A percentile compares a stretch with the other conserved stretches of the same genome.
Conservation (phyloP, 2,888 invertebrate genomes). For the Arenicola marina region DNA sequence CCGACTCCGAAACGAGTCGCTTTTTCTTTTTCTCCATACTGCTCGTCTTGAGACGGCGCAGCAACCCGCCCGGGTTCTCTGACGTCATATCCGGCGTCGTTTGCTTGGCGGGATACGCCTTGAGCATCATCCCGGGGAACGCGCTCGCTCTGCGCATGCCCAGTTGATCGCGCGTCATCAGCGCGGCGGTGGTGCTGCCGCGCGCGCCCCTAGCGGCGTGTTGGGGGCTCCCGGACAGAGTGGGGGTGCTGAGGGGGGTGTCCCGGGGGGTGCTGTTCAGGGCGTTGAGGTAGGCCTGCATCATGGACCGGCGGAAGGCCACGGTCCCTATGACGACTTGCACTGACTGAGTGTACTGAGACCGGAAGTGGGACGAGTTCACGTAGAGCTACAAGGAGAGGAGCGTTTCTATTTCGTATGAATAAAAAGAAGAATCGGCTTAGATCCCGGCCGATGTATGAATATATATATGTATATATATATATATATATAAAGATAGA, state of each 20-base stretch:
- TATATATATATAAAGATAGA: too few relatives aligned
- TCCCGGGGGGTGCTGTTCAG: background rate
- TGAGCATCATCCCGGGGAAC: background rate
- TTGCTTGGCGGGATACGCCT: too few relatives aligned
- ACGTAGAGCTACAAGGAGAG: background rate
- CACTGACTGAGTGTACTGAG: background rate
- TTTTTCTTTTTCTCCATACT: too few relatives aligned
- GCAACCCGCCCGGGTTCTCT: too few relatives aligned
- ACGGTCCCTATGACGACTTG: background rate
- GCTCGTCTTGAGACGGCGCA: too few relatives aligned
- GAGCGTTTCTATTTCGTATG: too few relatives aligned
- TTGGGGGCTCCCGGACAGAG: background rate
- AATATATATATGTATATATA: too few relatives aligned
- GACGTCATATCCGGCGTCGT: too few relatives aligned
- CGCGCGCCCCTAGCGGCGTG: background rate
- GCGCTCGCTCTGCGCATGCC: constrained; percentile 1
- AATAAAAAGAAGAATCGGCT: too few relatives aligned
- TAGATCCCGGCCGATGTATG: too few relatives aligned
- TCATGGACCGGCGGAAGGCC: background rate
- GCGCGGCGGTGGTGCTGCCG: background rate
- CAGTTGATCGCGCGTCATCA: background rate
- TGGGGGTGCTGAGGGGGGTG: background rate
- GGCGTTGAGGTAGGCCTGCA: background rate
- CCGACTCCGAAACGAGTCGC: too few relatives aligned
- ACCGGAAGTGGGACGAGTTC: background rate